A percentile compares a stretch with the other conserved stretches of the same genome.
Evolutionary conservation across 2,888 invertebrate genomes (phyloP).

Genomic region (Sinohyriopsis cumingii): DNA sequence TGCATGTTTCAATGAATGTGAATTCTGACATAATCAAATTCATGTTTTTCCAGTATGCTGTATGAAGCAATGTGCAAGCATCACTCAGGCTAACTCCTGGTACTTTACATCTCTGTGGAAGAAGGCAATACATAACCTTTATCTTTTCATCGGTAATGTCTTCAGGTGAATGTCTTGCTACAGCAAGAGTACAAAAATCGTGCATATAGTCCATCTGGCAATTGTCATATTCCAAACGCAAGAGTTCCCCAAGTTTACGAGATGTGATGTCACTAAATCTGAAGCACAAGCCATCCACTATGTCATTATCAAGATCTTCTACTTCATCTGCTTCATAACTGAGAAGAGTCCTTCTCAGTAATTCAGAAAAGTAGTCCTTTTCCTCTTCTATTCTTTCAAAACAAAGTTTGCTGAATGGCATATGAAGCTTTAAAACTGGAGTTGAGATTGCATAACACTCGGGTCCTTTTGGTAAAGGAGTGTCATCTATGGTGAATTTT

Average conservation of each 20-base stretch:
- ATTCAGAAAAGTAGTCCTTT: slow-evolving; percentile 31
- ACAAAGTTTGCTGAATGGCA: slow-evolving; percentile 33
- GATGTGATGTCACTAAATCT: slow-evolving; percentile 23
- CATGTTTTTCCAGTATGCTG: slow-evolving; percentile 13
- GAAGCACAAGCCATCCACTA: slow-evolving; percentile 21
- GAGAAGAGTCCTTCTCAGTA: slow-evolving; percentile 18
- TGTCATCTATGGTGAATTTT: slow-evolving; percentile 17
- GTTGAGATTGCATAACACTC: slow-evolving; percentile 35
- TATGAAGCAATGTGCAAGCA: slow-evolving; percentile 12
- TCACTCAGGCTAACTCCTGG: not conserved
- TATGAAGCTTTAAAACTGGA: slow-evolving; percentile 12
- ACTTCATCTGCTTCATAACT: slow-evolving; percentile 32
- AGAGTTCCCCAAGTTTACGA: slow-evolving; percentile 12
- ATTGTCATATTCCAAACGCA: slow-evolving; percentile 5
- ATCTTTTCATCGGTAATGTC: not conserved
- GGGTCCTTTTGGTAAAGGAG: slow-evolving; percentile 30
- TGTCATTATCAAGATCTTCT: slow-evolving; percentile 24
- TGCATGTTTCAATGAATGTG: slow-evolving; percentile 11
- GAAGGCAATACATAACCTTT: slow-evolving; percentile 7
- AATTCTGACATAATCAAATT: slow-evolving; percentile 11
- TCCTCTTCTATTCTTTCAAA: slow-evolving; percentile 27
- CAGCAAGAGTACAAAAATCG: slow-evolving; percentile 31
- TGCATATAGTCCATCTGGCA: slow-evolving; percentile 19
- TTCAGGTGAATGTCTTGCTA: slow-evolving; percentile 1
- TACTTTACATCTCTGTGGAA: slow-evolving; percentile 8